Base-by-base conservation (phyloP, 2,797 vertebrate species). In the Galagoides demidoff region DNA sequence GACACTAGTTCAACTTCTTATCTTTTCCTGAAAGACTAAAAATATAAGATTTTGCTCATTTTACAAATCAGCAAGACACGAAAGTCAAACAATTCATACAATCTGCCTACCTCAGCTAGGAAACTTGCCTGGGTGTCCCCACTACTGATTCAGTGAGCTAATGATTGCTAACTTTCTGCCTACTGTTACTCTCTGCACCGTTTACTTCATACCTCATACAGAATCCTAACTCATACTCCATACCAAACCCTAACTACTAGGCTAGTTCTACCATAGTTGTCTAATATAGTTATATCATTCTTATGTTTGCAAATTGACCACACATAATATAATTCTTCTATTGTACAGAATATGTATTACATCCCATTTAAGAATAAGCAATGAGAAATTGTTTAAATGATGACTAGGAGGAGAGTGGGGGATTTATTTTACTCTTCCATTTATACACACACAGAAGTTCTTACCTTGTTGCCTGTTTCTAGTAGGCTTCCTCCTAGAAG, bases 1-100 rank as follows among this genome's bases (percentile, higher is more conserved):
- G n/a, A 93, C 37, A 85, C 55, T 76, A 23, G 68, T 39, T 89
- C 23, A 63, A 84, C 13, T 78, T 96, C 20, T 81, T 88, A 43
- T 13, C 57, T 90, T 92, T 61, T 87, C 57, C 89, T 81, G 43
- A 66, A 94, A 96, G 23, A 90, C 59, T 79, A 89, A 95, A 95
- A 55, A 92, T 94, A 92, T 66, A 90, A 4, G 31, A 1, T 19
- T 61, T 27, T 64, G 63, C 31, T 73, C 45, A 74, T 77, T 76
- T 91, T 91, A 61, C 19, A 87, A 88, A 85, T 43, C 70, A 74
- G 78, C n/a, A 89, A 76, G 39, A 90, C 14, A 39, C 2, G 79
- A 31, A 95, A 91, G 76, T 85, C 70, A 91, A 84, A 77, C 45
- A 83, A 87, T 84, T 96, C 63, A 81, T 7, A 23, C 7, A 81